Evolutionary conservation across 2,888 invertebrate genomes (phyloP).

Genomic region (Rugalucina vietnamica): DNA sequence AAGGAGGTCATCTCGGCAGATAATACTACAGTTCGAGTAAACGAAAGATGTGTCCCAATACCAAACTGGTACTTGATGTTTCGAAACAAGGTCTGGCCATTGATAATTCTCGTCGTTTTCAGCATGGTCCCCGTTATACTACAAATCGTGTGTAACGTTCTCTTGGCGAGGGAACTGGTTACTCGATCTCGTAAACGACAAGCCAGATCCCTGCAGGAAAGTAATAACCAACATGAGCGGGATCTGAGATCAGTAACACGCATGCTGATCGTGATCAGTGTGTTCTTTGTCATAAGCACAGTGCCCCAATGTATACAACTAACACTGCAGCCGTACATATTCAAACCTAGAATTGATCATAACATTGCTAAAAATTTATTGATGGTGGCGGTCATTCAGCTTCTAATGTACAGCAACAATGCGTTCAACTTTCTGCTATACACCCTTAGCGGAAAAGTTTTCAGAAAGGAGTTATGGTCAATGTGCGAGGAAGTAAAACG

Average conservation of each 20-base stretch:
- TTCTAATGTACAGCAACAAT: background rate
- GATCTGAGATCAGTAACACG: background rate
- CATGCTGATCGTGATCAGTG: background rate
- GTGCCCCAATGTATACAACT: background rate
- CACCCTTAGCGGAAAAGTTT: background rate
- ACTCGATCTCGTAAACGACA: background rate
- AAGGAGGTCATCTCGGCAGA: background rate
- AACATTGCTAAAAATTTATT: background rate
- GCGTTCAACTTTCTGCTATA: background rate
- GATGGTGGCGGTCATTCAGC: background rate
- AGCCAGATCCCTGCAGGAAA: background rate
- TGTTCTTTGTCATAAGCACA: background rate
- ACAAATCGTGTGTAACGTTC: background rate
- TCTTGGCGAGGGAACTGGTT: background rate
- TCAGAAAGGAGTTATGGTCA: background rate
- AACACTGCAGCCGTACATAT: background rate
- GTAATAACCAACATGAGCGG: background rate
- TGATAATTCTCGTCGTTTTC: background rate
- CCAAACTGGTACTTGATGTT: background rate
- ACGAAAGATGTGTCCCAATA: background rate
- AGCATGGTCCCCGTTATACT: background rate
- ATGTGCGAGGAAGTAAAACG: too few species aligned
- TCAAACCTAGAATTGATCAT: background rate
- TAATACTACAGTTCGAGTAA: background rate
- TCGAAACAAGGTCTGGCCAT: background rate